Evolutionary conservation across 1,140 invertebrate genomes (phyloP), one percentile per base, ranked within the genome.

Genomic region (Chelonus insularis): DNA sequence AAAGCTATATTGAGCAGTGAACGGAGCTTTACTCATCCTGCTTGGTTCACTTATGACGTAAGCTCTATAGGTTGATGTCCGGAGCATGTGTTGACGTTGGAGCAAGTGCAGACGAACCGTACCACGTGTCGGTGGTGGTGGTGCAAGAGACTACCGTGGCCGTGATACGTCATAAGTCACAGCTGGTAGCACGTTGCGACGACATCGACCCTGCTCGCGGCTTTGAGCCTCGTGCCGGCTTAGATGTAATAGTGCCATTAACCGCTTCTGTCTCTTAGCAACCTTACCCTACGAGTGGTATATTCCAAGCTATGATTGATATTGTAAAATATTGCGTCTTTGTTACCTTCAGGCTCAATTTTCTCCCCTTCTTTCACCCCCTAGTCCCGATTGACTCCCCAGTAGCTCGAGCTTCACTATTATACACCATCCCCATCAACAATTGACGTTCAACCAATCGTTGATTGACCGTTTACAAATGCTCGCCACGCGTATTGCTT

Each of bases 111-210:
- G 37, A 14, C 4, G 20, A 12, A 3, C n/a, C 18, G 20, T 12
- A 29, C 25, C 11, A 36, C 11, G 12, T 36, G 43, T 18, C 9
- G 1, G 37, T 39, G 1, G 37, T 39, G 37, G 37, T 39, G 34
- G 7, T 20, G 21, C 34, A 36, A 48, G 54, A 57, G 36, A 9
- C 36, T 47, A 54, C 16, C 37, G 58, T 37, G 58, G 67, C 66
- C 47, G 68, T 74, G 72, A 75, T 76, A 75, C 69, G 74, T 75
- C 71, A 76, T 76, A 76, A 76, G 74, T 76, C 74, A 76, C 72
- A 76, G 74, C 66, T 74, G 74, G 74, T 76, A 75, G 73, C 74
- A 76, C 73, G 66, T 72, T 76, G 73, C 72, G 67, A 72, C 71
- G 74, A 76, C 74, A 68, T 73, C 68, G 57, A 55, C 67, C 66